Percentiles rank a stretch among this genome's conserved stretches.
phyloP scores from a whole-genome alignment of 2,797 vertebrate genomes.

The Acanthurus lineatus region DNA sequence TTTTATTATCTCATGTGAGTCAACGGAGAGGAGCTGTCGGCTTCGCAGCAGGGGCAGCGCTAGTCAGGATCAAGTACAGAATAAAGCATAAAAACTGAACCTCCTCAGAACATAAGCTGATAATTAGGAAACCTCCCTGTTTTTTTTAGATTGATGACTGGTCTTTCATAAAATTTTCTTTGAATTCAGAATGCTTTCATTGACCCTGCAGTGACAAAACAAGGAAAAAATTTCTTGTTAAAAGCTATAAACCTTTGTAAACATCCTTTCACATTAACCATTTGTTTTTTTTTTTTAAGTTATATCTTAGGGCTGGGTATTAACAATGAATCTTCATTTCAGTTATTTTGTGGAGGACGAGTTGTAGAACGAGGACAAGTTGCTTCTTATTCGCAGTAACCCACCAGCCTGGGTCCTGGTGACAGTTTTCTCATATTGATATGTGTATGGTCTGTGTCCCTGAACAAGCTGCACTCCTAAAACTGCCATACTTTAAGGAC shows the following conservation, averaged over 20 bases:
- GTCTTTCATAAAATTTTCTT: background rate
- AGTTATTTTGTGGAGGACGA: background rate
- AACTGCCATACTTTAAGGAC: background rate
- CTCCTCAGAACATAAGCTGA: conserved; percentile 8
- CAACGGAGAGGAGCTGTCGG: conserved; percentile 21
- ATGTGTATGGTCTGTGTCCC: background rate
- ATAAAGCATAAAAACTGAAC: background rate
- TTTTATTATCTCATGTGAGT: conserved; percentile 66
- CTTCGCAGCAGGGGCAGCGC: conserved; percentile 27
- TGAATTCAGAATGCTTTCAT: background rate
- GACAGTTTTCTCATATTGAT: background rate
- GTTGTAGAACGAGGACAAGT: background rate
- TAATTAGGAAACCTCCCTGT: conserved; percentile 1
- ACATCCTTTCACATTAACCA: background rate
- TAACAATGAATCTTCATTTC: too few relatives aligned
- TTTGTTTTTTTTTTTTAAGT: too few relatives aligned
- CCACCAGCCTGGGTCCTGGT: background rate
- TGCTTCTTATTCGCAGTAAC: background rate
- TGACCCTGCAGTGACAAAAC: background rate
- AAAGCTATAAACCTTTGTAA: background rate
- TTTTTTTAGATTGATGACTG: background rate
- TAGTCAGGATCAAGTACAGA: background rate
- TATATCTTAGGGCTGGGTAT: too few relatives aligned
- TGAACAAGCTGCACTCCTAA: background rate
- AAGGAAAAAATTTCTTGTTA: background rate